phyloP scores from a whole-genome alignment of 2,888 invertebrate species.

The Tricholauxania praeusta region DNA sequence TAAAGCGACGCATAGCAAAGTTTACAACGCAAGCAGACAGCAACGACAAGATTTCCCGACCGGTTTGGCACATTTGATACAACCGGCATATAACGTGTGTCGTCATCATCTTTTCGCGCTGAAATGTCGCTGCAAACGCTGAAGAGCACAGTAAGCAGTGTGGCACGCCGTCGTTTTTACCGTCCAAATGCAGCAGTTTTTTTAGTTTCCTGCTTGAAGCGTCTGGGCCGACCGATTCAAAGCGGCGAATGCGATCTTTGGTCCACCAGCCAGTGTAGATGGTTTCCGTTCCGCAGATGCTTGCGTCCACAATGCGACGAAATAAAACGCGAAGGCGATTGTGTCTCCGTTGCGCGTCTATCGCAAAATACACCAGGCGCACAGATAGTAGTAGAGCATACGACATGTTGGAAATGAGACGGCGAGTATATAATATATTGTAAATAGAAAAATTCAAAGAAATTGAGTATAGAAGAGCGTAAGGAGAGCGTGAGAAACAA shows the following conservation, averaged over 20 bases:
- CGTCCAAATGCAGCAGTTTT: neutral
- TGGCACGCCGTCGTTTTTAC: neutral
- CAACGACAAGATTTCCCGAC: neutral
- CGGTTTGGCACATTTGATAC: neutral
- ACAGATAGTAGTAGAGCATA: conserved; percentile 48
- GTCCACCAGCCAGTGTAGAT: neutral
- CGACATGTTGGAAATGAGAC: neutral
- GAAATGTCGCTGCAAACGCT: neutral
- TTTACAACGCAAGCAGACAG: neutral
- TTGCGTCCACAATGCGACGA: conserved; percentile 28
- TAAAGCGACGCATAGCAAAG: neutral
- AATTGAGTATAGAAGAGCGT: neutral
- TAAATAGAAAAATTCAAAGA: neutral
- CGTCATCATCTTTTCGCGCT: neutral
- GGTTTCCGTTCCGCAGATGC: conserved; percentile 3
- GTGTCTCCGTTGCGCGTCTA: conserved; percentile 64
- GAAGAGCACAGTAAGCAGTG: too few species aligned
- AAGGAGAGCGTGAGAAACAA: conserved; percentile 4
- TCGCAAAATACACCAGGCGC: conserved; percentile 65
- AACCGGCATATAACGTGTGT: neutral
- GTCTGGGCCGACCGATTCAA: neutral
- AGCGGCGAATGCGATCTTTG: conserved; percentile 5
- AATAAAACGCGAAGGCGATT: conserved; percentile 32
- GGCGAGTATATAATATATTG: neutral
- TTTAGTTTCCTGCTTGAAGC: neutral